Percentiles rank a stretch among this genome's conserved stretches.
phyloP scores from a whole-genome alignment of 2,113 vertebrate genomes.

The Arizona elegans region DNA sequence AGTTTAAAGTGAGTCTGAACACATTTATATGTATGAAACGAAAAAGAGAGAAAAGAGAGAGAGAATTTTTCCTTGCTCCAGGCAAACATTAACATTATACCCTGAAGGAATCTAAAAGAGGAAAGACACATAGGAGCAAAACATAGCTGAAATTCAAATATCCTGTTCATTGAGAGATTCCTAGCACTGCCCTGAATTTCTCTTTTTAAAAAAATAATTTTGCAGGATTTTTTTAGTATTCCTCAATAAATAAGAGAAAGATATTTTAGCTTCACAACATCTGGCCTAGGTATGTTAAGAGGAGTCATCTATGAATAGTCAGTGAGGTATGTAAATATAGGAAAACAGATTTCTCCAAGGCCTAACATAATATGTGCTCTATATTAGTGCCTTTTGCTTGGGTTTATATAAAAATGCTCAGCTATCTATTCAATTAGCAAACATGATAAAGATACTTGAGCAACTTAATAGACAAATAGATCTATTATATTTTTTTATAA shows the following conservation, averaged over 20 bases:
- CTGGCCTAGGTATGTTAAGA: background rate
- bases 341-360: background rate
- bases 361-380: background rate
- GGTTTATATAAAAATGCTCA: background rate
- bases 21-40: slow-evolving; percentile 15
- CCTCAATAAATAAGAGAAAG: background rate
- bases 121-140: background rate
- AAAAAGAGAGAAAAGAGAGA: background rate
- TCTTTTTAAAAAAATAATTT: background rate
- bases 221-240: background rate
- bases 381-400: background rate
- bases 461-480: background rate
- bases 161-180: background rate
- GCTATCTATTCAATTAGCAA: background rate
- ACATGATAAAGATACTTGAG: background rate
- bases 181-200: background rate
- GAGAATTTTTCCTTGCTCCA: slow-evolving; percentile 5
- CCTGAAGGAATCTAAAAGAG: slow-evolving; percentile 1
- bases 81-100: background rate
- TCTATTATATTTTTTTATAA: background rate
- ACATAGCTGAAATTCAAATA: background rate
- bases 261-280: background rate
- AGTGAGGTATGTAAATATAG: background rate
- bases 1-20: slow-evolving; percentile 11
- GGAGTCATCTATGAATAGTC: background rate